These are phyloP conservation scores for Muscidifurax raptorellus DNA, from an alignment of 1,140 invertebrate species.

Conservation along the genomic window DNA sequence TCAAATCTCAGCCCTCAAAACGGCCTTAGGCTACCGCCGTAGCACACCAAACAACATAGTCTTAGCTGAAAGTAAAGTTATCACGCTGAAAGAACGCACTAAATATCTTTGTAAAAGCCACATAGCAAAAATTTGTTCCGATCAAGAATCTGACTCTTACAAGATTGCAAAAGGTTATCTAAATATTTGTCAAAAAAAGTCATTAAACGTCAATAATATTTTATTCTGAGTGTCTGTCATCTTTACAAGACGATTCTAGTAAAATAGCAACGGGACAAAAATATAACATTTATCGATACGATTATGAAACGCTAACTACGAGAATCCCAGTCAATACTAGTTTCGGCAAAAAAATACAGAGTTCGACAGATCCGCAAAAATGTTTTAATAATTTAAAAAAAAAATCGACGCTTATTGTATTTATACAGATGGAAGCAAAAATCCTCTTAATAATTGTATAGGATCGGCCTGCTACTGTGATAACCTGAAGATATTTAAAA, in stretches of 20 bases:
- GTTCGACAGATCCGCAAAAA: too few relatives aligned
- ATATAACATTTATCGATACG: not conserved
- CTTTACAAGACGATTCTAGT: not conserved
- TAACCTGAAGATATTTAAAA: not conserved
- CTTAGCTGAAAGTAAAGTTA: constrained; percentile 11
- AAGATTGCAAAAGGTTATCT: not conserved
- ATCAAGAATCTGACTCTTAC: too few relatives aligned
- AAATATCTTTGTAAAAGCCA: not conserved
- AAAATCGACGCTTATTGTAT: not conserved
- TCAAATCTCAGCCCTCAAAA: not conserved
- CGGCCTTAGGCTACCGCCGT: not conserved
- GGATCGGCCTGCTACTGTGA: not conserved
- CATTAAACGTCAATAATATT: not conserved
- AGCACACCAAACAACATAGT: not conserved
- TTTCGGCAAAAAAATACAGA: too few relatives aligned
- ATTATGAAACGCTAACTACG: not conserved
- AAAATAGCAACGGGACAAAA: not conserved
- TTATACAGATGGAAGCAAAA: constrained; percentile 31
- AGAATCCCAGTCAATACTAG: too few relatives aligned
- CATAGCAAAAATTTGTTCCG: not conserved
- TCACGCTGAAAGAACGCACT: not conserved
- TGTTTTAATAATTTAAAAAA: too few relatives aligned
- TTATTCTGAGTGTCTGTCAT: not conserved
- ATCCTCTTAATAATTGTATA: not conserved
- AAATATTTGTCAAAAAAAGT: not conserved